Evolutionary conservation across 2,888 invertebrate species (phyloP).

Genomic region (Ceraclea dissimilis): DNA sequence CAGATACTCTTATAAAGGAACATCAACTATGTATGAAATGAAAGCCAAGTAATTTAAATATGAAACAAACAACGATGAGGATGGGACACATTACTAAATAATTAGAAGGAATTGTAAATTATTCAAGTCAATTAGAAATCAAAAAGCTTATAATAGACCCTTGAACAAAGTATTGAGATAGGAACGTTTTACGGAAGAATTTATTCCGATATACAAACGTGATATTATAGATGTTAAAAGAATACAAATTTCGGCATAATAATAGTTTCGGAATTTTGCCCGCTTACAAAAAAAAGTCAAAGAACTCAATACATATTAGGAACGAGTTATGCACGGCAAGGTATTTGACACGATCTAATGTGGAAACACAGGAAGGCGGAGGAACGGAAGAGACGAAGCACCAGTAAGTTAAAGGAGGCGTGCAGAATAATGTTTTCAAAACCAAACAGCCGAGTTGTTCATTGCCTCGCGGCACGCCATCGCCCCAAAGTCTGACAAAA

Average conservation of each 20-base stretch:
- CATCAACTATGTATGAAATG: not conserved
- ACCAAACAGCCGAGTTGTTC: not conserved
- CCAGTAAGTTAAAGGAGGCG: not conserved
- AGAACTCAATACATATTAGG: not conserved
- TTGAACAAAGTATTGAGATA: too few species aligned
- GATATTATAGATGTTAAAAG: not conserved
- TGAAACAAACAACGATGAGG: not conserved
- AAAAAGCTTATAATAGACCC: not conserved
- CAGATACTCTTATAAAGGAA: not conserved
- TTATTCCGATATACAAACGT: not conserved
- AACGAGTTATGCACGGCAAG: not conserved
- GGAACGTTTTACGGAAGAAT: not conserved
- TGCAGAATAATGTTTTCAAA: not conserved
- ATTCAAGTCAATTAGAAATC: not conserved
- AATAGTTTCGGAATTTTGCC: too few species aligned
- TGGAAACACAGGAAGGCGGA: not conserved
- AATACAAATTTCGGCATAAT: not conserved
- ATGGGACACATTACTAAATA: not conserved
- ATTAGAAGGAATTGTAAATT: not conserved
- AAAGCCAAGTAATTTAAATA: not conserved
- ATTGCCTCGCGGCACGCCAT: not conserved
- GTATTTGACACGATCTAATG: not conserved
- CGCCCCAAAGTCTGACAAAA: not conserved
- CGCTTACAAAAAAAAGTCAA: too few species aligned
- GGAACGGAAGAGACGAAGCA: not conserved